Percentiles rank a stretch among this genome's conserved stretches.
Conservation (phyloP, 2,888 invertebrate species). For the Eubasilissa splendida region DNA sequence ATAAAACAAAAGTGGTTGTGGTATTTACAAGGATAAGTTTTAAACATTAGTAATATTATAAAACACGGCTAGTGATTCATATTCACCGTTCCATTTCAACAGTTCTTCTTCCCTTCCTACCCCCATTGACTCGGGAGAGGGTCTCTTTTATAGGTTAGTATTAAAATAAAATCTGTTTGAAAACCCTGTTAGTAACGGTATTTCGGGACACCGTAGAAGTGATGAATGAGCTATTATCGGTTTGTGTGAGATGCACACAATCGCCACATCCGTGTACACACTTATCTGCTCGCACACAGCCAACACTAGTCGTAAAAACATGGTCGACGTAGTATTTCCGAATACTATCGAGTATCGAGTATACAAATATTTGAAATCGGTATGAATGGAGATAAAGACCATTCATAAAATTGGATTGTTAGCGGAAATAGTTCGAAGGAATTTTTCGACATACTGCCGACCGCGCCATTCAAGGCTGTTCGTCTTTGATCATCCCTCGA, state of each 20-base stretch:
- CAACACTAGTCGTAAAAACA: not conserved
- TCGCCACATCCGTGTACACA: not conserved
- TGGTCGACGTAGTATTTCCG: conserved; percentile 3
- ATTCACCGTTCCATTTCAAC: too few relatives aligned
- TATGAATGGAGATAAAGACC: not conserved
- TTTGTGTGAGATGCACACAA: not conserved
- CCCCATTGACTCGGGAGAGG: too few relatives aligned
- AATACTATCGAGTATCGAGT: not conserved
- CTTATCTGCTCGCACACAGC: not conserved
- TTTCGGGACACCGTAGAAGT: not conserved
- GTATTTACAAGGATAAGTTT: too few relatives aligned
- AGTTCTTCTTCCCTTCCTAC: too few relatives aligned
- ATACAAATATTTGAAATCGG: conserved; percentile 1
- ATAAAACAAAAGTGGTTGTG: too few relatives aligned
- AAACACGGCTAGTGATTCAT: too few relatives aligned
- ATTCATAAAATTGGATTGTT: not conserved
- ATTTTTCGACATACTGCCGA: not conserved
- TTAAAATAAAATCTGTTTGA: not conserved
- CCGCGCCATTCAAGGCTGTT: too few relatives aligned
- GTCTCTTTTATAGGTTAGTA: too few relatives aligned
- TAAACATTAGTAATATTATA: too few relatives aligned
- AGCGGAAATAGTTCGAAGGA: not conserved
- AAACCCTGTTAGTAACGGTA: not conserved
- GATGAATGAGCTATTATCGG: not conserved
- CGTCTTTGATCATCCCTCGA: too few relatives aligned